phyloP scores from a whole-genome alignment of 1,140 invertebrate genomes.

The Trichogramma pretiosum region DNA sequence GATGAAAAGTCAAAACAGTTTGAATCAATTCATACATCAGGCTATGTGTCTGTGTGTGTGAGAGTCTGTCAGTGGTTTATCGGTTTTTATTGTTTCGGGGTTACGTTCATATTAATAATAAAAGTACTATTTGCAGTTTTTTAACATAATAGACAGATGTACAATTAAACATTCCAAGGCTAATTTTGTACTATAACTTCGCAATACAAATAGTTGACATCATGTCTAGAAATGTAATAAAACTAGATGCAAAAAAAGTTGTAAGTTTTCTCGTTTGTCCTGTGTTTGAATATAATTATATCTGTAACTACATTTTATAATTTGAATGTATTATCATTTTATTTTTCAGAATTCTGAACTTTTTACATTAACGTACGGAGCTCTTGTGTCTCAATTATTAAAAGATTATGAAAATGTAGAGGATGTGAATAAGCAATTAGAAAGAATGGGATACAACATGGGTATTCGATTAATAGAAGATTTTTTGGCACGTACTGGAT shows the following conservation, averaged over 20 bases:
- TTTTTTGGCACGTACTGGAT: conserved; percentile 86
- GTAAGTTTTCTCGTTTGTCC: conserved; percentile 40
- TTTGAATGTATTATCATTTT: conserved; percentile 2
- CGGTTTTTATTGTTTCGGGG: too few relatives aligned
- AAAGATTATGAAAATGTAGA: conserved; percentile 97
- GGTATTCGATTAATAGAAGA: conserved; percentile 96
- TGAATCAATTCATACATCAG: too few relatives aligned
- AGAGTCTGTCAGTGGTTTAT: background rate
- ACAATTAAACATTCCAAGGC: background rate
- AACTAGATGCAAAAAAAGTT: conserved; percentile 59
- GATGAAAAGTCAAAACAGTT: too few relatives aligned
- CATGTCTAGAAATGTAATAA: conserved; percentile 54
- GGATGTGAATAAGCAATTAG: conserved; percentile 90
- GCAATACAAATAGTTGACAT: conserved; percentile 10
- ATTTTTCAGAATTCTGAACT: conserved; percentile 86
- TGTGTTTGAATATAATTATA: background rate
- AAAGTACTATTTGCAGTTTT: background rate
- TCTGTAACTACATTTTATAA: background rate
- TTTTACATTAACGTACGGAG: conserved; percentile 95
- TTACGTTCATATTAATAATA: background rate
- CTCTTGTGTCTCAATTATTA: conserved; percentile 90
- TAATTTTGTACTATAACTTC: background rate
- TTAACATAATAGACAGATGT: background rate
- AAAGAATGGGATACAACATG: conserved; percentile 96
- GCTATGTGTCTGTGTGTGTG: too few relatives aligned